Evolutionary conservation across 2,888 invertebrate genomes (phyloP), one percentile per base, ranked within the genome.

Genomic region (Mechanitis messenoides): DNA sequence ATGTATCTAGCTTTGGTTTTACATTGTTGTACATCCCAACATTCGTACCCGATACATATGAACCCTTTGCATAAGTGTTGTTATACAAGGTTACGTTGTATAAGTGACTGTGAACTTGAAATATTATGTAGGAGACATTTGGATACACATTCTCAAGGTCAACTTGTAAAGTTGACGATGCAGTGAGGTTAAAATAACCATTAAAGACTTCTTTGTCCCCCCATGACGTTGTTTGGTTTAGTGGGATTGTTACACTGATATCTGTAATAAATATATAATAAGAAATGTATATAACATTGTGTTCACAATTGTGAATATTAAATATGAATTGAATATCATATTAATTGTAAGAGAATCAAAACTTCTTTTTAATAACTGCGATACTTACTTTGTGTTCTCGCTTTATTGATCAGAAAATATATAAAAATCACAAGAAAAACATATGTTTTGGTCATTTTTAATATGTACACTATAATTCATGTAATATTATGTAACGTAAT

Each of bases 51-150:
- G 72, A 85, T 2, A 92, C 79, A 62, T 74, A 77, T 12, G 79
- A 80, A n/a, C 80, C 78, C 0, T 68, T 67, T 12, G 65, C 69
- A 35, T 76, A 68, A 1, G 73, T 74, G 57, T 74, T 77, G 63
- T 85, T 91, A 33, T 92, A 91, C 46, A 94, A 71, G 0, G 91
- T 90, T 0, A 94, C 75, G 76, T 92, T 91, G 62, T 90, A 77
- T 12, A 91, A 69, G 67, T 92, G 91, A 56, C 91, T 90, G 74
- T 95, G 95, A 3, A 91, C 91, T 92, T 95, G 94, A 50, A 93
- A 80, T 61, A 94, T 77, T 28, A 93, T 81, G 73, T 92, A 94
- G 1, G 86, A 82, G 45, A 92, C 77, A 61, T 79, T 77, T 1
- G 77, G 68, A 11, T 91, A 85, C 1, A 91, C 78, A 73, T 91